Evolutionary conservation across 2,113 vertebrate genomes (phyloP).

Genomic region (Myotis brandtii): DNA sequence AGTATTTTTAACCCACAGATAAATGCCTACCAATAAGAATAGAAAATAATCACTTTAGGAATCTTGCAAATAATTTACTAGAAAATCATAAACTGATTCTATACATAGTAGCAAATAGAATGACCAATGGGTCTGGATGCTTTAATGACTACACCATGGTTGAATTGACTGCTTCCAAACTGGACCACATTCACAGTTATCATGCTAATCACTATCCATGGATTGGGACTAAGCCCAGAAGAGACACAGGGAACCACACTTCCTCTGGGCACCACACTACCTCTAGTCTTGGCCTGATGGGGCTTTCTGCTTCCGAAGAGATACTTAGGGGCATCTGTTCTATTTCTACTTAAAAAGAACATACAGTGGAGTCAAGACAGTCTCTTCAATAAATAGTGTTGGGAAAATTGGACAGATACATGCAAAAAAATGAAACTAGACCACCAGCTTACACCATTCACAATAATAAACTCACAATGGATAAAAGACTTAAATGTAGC

Average conservation of each 20-base stretch:
- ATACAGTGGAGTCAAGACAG: no score
- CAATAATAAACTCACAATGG: no score
- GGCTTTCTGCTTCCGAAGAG: constrained; percentile 38
- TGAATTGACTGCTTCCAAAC: background rate
- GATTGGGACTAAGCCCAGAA: background rate
- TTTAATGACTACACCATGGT: background rate
- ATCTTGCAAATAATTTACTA: background rate
- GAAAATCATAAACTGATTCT: constrained; percentile 41
- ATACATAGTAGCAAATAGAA: background rate
- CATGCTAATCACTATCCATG: background rate
- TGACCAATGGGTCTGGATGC: background rate
- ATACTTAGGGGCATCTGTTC: background rate
- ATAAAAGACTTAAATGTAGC: no score
- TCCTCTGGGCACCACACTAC: background rate
- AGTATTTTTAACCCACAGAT: constrained; percentile 19
- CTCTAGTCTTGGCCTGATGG: background rate
- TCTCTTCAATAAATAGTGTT: no score
- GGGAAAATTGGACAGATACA: no score
- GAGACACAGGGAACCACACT: background rate
- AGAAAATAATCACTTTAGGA: background rate
- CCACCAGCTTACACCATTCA: no score
- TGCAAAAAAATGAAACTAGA: no score
- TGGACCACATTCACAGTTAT: background rate
- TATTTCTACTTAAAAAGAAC: background rate
- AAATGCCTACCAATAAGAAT: background rate